These are phyloP conservation scores for Chaetogeoica ovagalla DNA, from an alignment of 2,888 invertebrate genomes.

Conservation along the genomic window DNA sequence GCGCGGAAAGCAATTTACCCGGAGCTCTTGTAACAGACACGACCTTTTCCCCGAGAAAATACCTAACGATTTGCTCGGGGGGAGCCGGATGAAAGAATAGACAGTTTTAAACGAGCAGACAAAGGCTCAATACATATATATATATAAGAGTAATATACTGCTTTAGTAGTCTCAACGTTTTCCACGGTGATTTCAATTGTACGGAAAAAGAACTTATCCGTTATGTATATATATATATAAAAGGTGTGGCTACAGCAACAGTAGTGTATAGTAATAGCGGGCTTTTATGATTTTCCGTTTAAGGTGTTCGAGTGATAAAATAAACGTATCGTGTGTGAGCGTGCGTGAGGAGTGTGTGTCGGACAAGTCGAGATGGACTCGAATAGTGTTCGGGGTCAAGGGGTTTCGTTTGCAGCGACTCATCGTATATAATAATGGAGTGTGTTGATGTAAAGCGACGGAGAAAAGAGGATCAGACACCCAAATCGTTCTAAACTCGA, in stretches of 20 bases:
- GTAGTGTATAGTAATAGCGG: not conserved
- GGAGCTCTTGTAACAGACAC: conserved; percentile 46
- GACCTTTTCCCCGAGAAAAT: conserved; percentile 43
- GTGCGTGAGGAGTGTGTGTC: conserved; percentile 25
- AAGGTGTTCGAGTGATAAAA: conserved; percentile 48
- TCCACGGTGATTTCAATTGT: conserved; percentile 47
- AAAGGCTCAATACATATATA: conserved; percentile 5
- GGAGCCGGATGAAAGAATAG: conserved; percentile 42
- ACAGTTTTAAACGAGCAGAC: conserved; percentile 48
- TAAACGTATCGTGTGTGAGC: conserved; percentile 9
- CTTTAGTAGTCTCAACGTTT: conserved; percentile 36
- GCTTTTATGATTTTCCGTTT: conserved; percentile 47
- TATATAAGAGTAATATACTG: not conserved
- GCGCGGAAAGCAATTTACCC: conserved; percentile 46
- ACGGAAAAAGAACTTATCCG: conserved; percentile 46
- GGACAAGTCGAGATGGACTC: conserved; percentile 38
- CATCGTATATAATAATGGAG: not conserved
- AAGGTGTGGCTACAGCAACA: conserved; percentile 3
- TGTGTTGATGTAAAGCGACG: not conserved
- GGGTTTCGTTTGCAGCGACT: conserved; percentile 29
- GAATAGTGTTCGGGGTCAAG: conserved; percentile 38
- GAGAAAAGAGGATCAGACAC: not conserved
- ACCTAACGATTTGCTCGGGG: conserved; percentile 46
- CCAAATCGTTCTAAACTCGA: conserved; percentile 35
- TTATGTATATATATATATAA: conserved; percentile 18